Evolutionary conservation across 2,113 vertebrate species (phyloP).

Genomic region (Antennarius striatus): DNA sequence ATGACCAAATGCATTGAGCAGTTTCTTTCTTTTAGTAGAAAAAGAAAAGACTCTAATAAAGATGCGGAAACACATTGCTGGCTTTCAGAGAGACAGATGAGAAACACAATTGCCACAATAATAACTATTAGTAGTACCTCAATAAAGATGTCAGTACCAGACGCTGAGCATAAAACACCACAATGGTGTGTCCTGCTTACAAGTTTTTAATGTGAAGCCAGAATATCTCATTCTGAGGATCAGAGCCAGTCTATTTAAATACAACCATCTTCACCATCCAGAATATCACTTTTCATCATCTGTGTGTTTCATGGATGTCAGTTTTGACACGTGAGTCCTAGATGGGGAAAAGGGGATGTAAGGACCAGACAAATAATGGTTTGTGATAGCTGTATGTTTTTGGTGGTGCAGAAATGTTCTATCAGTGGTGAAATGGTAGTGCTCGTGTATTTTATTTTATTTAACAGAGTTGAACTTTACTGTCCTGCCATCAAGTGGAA

Average conservation of each 20-base stretch:
- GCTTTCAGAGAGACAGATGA: constrained; percentile 61
- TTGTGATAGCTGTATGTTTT: too few species aligned
- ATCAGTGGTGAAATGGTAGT: too few species aligned
- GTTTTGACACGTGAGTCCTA: too few species aligned
- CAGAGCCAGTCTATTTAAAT: neutral
- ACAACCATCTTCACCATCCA: too few species aligned
- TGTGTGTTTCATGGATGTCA: too few species aligned
- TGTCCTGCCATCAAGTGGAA: too few species aligned
- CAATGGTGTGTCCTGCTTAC: constrained; percentile 57
- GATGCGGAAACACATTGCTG: constrained; percentile 53
- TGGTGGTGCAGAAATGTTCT: too few species aligned
- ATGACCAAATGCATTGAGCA: constrained; percentile 34
- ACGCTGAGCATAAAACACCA: constrained; percentile 40
- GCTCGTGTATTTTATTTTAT: too few species aligned
- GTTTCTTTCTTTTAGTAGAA: constrained; percentile 29
- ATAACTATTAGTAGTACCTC: constrained; percentile 53
- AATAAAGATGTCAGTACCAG: constrained; percentile 35
- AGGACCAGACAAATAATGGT: too few species aligned
- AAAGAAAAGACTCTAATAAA: constrained; percentile 32
- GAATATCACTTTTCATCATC: too few species aligned
- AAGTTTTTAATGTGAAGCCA: constrained; percentile 44
- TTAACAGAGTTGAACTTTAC: too few species aligned
- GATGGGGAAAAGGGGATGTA: too few species aligned
- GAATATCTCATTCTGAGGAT: constrained; percentile 11
- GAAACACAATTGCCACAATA: constrained; percentile 52